Percentiles rank a stretch among this genome's conserved stretches.
phyloP scores from a whole-genome alignment of 2,888 invertebrate genomes.

The Criorhina ranunculi region DNA sequence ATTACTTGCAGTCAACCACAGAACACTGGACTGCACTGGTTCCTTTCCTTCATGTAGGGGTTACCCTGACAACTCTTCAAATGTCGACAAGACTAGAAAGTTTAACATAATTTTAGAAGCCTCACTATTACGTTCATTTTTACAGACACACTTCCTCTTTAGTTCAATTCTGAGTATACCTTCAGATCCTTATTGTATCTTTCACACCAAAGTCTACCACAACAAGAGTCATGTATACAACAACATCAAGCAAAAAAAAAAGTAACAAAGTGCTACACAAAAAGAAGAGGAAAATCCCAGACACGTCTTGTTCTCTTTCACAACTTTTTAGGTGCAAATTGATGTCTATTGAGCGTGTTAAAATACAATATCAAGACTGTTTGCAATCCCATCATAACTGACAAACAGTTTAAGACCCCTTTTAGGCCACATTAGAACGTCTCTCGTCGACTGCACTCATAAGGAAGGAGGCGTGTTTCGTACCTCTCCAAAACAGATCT shows the following conservation, averaged over 20 bases:
- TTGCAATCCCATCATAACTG: constrained; percentile 77
- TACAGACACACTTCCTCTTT: background rate
- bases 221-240: constrained; percentile 26
- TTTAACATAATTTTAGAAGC: background rate
- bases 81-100: background rate
- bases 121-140: background rate
- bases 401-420: constrained; percentile 75
- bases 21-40: too few species aligned
- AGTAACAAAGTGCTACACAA: constrained; percentile 42
- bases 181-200: constrained; percentile 47
- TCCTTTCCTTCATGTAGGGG: too few species aligned
- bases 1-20: too few species aligned
- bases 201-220: constrained; percentile 29
- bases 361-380: constrained; percentile 77
- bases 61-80: background rate
- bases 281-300: constrained; percentile 34
- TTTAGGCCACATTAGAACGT: constrained; percentile 78
- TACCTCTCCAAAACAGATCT: constrained; percentile 52
- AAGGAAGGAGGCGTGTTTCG: constrained; percentile 71
- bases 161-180: constrained; percentile 27
- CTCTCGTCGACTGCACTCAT: constrained; percentile 75
- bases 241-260: constrained; percentile 18
- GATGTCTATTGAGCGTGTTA: constrained; percentile 76
- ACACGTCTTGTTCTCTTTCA: constrained; percentile 63
- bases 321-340: constrained; percentile 70